phyloP scores from a whole-genome alignment of 1,140 invertebrate genomes.

The Stegodyphus mimosarum region DNA sequence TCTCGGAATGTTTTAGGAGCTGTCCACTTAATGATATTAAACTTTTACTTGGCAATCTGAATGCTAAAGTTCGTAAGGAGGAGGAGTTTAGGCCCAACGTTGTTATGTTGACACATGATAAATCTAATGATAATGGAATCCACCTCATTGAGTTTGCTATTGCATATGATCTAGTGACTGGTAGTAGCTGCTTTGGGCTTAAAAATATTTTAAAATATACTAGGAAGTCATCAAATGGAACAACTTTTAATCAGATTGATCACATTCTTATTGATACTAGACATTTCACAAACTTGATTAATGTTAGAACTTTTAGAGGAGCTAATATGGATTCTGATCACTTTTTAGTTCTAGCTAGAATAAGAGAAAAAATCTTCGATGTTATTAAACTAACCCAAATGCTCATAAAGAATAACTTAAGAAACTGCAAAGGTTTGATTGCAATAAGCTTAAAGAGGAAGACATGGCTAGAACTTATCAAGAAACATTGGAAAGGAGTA shows the following conservation, averaged over 20 bases:
- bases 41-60: not conserved
- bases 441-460: too few relatives aligned
- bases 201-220: not conserved
- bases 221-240: conserved; percentile 7
- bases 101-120: not conserved
- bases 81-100: not conserved
- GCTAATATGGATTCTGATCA: conserved; percentile 25
- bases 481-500: too few relatives aligned
- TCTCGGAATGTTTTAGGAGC: not conserved
- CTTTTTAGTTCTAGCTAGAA: conserved; percentile 4
- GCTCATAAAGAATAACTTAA: too few relatives aligned
- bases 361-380: not conserved
- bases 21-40: conserved; percentile 12
- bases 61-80: conserved; percentile 4
- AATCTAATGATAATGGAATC: not conserved
- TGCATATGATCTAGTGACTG: not conserved
- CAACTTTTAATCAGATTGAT: conserved; percentile 26
- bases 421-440: too few relatives aligned
- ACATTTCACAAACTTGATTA: not conserved
- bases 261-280: conserved; percentile 22
- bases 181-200: not conserved
- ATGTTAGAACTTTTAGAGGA: conserved; percentile 15
- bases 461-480: too few relatives aligned
- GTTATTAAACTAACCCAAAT: too few relatives aligned
- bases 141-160: not conserved